Conservation (phyloP, 2,888 invertebrate species). For the Xestobium rufovillosum region DNA sequence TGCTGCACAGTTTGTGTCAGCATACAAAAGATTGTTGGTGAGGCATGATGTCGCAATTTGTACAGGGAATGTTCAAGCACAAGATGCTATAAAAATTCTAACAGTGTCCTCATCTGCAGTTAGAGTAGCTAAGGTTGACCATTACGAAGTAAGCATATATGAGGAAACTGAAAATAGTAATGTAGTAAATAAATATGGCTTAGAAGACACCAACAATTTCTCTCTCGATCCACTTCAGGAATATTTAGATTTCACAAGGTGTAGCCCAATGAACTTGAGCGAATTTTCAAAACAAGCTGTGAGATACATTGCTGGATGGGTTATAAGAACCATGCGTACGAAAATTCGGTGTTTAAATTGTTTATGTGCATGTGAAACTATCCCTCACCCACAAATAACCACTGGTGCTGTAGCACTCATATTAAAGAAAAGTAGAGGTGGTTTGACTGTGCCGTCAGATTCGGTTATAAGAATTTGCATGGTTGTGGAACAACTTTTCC, state of each 20-base stretch:
- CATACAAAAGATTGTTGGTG: conserved; percentile 17
- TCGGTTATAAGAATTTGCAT: conserved; percentile 2
- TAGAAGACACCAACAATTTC: background rate
- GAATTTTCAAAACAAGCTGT: conserved; percentile 8
- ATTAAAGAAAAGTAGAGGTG: background rate
- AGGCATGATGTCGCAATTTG: conserved; percentile 11
- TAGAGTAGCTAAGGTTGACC: background rate
- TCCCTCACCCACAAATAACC: background rate
- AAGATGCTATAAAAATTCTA: background rate
- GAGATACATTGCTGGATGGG: conserved; percentile 13
- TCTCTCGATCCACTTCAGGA: background rate
- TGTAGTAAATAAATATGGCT: background rate
- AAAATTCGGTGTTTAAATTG: conserved; percentile 9
- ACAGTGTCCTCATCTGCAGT: background rate
- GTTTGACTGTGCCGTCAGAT: background rate
- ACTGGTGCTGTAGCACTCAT: background rate
- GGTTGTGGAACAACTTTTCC: background rate
- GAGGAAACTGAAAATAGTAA: background rate
- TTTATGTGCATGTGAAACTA: background rate
- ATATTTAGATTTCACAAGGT: background rate
- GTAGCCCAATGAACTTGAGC: background rate
- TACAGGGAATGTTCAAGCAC: conserved; percentile 2
- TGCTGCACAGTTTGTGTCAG: conserved; percentile 17
- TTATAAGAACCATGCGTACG: conserved; percentile 7
- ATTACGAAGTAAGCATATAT: background rate